Base-by-base conservation (phyloP, 2,113 vertebrate genomes). In the Sceloporus tristichus region DNA sequence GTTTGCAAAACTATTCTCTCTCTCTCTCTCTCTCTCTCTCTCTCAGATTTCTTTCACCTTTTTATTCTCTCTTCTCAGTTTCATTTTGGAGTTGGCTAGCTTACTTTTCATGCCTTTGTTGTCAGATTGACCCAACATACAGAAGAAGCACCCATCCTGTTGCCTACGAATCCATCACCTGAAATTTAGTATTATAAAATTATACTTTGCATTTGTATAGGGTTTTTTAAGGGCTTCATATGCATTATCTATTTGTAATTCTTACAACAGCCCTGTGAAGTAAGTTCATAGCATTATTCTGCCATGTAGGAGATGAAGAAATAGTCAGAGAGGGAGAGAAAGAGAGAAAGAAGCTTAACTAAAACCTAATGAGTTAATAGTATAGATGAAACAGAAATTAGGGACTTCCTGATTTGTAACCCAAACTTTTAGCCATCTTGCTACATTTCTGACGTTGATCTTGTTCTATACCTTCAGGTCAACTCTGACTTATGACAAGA, bases 1-100 rank as follows among this genome's bases (percentile, higher is more conserved):
- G 2, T 94, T 96, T 94, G 73, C 87, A 90, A 90, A 88, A 23
- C 38, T 91, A 0, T 40, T 91, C 92, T 88, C 77, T 74, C 93
- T 81, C 62, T 89, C 89, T 73, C 77, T 74, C 93, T 81, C 62
- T 89, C 89, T 73, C 29, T 56, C 91, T 93, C 86, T 71, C 68
- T 21, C 27, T 23, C 10, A 21, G 81, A 59, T 81, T 85, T 9
- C 19, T 23, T 88, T 82, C 73, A 82, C 79, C 27, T 85, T 76
- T 95, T 85, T 48, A 85, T 21, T 83, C 76, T 34, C 29, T 73
- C 65, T 92, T 77, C 71, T 93, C 68, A 62, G 38, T 91, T 82
- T 91, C 86, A 38, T 94, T 93, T 85, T 85, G 90, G 68, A 92
- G 78, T 29, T 86, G 77, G 62, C 87, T 40, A 71, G 65, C 84